Evolutionary conservation across 2,888 invertebrate species (phyloP), one percentile per base, ranked within the genome.

Genomic region (Ormyrus labotus): DNA sequence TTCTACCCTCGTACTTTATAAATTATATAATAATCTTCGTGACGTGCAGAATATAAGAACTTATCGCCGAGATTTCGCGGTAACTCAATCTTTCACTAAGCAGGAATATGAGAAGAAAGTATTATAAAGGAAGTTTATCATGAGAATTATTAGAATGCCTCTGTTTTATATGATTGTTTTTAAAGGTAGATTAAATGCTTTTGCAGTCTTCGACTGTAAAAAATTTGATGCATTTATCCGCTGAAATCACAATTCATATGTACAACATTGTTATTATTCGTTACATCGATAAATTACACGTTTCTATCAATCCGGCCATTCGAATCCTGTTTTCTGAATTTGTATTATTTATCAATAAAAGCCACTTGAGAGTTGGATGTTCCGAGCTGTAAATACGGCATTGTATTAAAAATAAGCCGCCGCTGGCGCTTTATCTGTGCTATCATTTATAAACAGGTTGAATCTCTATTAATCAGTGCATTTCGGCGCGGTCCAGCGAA

Each of bases 381-480:
- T 67, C 34, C 5, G 6, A 9, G 10, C 51, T 63, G 51, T 5
- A 53, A 34, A 53, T 67, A 53, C 11, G 34, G 10, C 11, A 67
- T 9, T 53, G 45, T 55, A 45, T 55, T 53, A 68, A 68, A 68
- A 68, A 53, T 68, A 68, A 68, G 45, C 68, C 45, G n/a, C 9
- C 7, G 7, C 6, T 5, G 19, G 6, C 8, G 50, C 50, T 19
- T 60, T 71, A 71, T 34, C 48, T 13, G 53, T 58, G 53, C 78
- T 63, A 74, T 80, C 74, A 71, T 71, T 75, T 80, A 67, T 75
- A 71, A 80, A 80, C 51, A 64, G 64, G 57, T 70, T 65, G 63
- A 71, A 80, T 74, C 70, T 65, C 71, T 70, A 80, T 80, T 60
- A 75, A 80, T 80, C 71, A 80, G 73, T 55, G 53, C 45, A 57